Base-by-base conservation (phyloP, 1,140 invertebrate species). In the Thrips palmi region DNA sequence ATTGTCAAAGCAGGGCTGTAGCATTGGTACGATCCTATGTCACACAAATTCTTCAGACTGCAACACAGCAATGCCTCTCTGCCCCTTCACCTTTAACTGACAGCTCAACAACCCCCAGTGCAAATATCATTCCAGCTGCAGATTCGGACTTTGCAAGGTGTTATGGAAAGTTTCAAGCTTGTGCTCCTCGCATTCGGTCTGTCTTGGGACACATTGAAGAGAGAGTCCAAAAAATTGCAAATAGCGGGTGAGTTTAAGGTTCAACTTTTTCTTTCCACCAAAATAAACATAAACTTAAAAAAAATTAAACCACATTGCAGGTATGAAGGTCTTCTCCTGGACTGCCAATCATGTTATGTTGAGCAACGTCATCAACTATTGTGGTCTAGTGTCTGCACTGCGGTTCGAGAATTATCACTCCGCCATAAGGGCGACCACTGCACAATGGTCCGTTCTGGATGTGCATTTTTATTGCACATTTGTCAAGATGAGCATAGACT, bases 101-200 rank as follows among this genome's bases (percentile, higher is more conserved):
- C 23, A 59, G 52, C 23, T 45, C 44, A 37, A 43, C 41, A 40
- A 45, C 40, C n/a, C n/a, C n/a, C n/a, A n/a, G 35, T 43, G 27
- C 28, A 47, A n/a, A 41, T 35, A 21, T 36, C n/a, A n/a, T n/a
- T n/a, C n/a, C 41, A 10, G 49, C 51, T 40, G 57, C 67, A 1
- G 81, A 88, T 51, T 75, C 84, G 20, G 77, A 83, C 1, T 81
- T 89, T 54, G 84, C 87, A 0, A 56, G 92, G 1, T 89, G 88
- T 52, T 96, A 94, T 56, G 88, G 88, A 0, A 88, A 91, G 59
- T 94, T 94, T 59, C 79, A 88, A 57, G 77, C 83, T 1, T 77
- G 81, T 38, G 75, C 88, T 1, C 73, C 78, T 0, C 80, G 87
- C 54, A 66, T 89, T 1, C 83, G 74, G 48, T 64, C 73, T 29